These are phyloP conservation scores for Fistularia tabacaria DNA, from an alignment of 2,797 vertebrate genomes.

Conservation along the genomic window DNA sequence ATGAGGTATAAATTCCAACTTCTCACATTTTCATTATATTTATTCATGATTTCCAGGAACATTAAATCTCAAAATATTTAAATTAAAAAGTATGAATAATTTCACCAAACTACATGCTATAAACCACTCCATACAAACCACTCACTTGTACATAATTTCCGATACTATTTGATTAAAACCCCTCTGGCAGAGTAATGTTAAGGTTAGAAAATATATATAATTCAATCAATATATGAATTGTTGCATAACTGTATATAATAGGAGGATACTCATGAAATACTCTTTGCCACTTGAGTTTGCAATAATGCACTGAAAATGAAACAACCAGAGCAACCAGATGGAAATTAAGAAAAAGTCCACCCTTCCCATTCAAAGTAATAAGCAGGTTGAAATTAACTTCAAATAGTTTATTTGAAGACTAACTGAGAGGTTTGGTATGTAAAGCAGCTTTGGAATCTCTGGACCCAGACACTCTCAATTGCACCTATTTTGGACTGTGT, in stretches of 20 bases:
- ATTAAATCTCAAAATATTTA: too few relatives aligned
- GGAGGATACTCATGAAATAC: slow-evolving; percentile 18
- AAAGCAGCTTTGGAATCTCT: slow-evolving; percentile 56
- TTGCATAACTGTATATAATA: slow-evolving; percentile 16
- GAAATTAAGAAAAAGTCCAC: slow-evolving; percentile 7
- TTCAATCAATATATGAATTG: slow-evolving; percentile 6
- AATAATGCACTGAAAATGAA: slow-evolving; percentile 9
- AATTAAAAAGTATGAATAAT: too few relatives aligned
- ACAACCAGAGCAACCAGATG: slow-evolving; percentile 15
- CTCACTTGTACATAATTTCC: too few relatives aligned
- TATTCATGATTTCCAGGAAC: too few relatives aligned
- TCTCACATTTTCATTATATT: too few relatives aligned
- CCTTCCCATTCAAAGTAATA: slow-evolving; percentile 13
- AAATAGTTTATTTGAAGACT: slow-evolving; percentile 38
- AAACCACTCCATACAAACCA: too few relatives aligned
- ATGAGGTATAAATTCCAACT: too few relatives aligned
- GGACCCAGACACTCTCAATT: slow-evolving; percentile 16
- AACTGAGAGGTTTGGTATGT: slow-evolving; percentile 44
- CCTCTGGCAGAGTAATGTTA: too few relatives aligned
- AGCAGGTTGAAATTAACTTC: slow-evolving; percentile 28
- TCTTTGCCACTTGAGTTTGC: slow-evolving; percentile 8
- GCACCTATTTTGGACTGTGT: slow-evolving; percentile 11
- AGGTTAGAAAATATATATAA: too few relatives aligned
- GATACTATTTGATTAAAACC: too few relatives aligned
- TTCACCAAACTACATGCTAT: too few relatives aligned